Evolutionary conservation across 2,113 vertebrate species (phyloP).

Genomic region (Triplophysa rosa): DNA sequence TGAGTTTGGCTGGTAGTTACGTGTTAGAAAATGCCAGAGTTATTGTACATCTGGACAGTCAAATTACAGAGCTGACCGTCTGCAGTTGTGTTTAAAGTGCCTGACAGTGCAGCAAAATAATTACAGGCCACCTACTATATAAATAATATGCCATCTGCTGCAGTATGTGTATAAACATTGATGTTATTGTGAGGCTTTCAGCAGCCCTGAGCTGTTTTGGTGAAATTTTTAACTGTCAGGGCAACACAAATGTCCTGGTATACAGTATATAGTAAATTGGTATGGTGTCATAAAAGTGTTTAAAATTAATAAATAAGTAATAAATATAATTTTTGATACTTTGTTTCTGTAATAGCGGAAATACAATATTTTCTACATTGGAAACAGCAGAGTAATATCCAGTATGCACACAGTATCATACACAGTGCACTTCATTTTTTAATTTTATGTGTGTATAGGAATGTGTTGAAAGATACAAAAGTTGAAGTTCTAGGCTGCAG

Average conservation of each 20-base stretch:
- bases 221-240: neutral
- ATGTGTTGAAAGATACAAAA: constrained; percentile 23
- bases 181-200: neutral
- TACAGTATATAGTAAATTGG: no score
- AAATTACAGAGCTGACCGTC: constrained; percentile 30
- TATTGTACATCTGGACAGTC: constrained; percentile 25
- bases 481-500: constrained; percentile 26
- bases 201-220: neutral
- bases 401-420: constrained; percentile 19
- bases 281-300: neutral
- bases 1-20: no score
- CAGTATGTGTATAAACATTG: constrained; percentile 3
- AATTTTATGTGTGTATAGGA: neutral
- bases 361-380: neutral
- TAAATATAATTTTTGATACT: no score
- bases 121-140: constrained; percentile 5
- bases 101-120: constrained; percentile 16
- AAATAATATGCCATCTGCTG: constrained; percentile 21
- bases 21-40: neutral
- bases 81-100: constrained; percentile 22
- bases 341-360: no score
- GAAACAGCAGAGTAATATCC: constrained; percentile 2
- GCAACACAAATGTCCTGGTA: neutral
- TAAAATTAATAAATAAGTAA: no score
- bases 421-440: neutral